Evolutionary conservation across 2,888 invertebrate species (phyloP), one percentile per base, ranked within the genome.

Genomic region (Drosophila quinaria): DNA sequence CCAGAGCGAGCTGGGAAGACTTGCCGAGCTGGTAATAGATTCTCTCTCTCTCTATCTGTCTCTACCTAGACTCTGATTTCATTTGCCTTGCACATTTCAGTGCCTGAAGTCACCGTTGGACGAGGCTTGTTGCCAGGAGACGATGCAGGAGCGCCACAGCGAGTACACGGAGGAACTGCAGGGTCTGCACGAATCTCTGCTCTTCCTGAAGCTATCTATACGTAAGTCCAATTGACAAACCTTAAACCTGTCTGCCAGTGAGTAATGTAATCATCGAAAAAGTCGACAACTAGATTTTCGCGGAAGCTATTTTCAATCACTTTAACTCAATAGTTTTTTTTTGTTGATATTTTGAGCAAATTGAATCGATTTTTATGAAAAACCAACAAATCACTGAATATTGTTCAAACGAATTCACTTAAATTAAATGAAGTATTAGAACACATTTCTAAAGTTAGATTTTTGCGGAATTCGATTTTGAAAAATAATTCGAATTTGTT

Each of bases 71-170:
- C 8, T 37, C 13, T 37, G 4, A 22, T 25, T 19, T 52, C 4
- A 2, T 50, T 37, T 22, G 39, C 33, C 47, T 50, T 25, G 1
- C 4, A 4, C 31, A 8, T 70, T 78, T 2, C 44, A 92, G 92
- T 81, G 79, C 10, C 68, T 74, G 17, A 89, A 88, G 59, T 81
- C 88, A 9, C 92, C 92, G 13, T 65, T 91, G 51, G 91, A 92
- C 55, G 92, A 92, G 66, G 91, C 91, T 0, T 92, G 91, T 35
- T 92, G 91, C 22, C 91, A 90, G 66, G 92, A 92, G 65, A 83
- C 88, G 0, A 89, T 92, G 70, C 80, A 90, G 55, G 92, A 92
- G 63, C 89, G 92, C 2, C 81, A 83, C 15, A 61, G 64, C 11
- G 88, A 84, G 60, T 92, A 92, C 41, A 85, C 86, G 59, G 87